These are phyloP conservation scores for Papilio gigon DNA, from an alignment of 2,888 invertebrate species.

Conservation along the genomic window DNA sequence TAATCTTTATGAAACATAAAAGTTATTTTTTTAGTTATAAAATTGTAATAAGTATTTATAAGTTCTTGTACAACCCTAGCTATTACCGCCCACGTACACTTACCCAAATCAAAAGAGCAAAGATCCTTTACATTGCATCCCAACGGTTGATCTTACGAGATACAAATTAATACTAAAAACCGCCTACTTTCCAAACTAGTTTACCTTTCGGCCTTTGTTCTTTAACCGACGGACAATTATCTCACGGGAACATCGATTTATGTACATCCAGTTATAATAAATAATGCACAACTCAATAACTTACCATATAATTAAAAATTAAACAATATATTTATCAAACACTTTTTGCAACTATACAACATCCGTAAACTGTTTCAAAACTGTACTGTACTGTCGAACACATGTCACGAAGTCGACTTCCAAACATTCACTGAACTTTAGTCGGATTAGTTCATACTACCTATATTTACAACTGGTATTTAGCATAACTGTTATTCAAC, in stretches of 20 bases:
- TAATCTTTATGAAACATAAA: too few species aligned
- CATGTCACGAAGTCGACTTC: constrained; percentile 50
- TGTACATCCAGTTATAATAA: constrained; percentile 22
- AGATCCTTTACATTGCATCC: constrained; percentile 56
- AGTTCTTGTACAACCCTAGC: not conserved
- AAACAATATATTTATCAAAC: constrained; percentile 56
- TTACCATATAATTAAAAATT: constrained; percentile 61
- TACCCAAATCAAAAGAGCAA: constrained; percentile 58
- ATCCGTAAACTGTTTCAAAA: constrained; percentile 63
- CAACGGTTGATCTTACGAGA: constrained; percentile 47
- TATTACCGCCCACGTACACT: constrained; percentile 56
- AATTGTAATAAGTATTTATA: too few species aligned
- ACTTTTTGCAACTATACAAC: constrained; percentile 47
- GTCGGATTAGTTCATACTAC: constrained; percentile 20
- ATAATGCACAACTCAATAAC: constrained; percentile 52
- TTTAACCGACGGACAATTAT: constrained; percentile 44
- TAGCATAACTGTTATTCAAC: constrained; percentile 10
- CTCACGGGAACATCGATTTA: constrained; percentile 25
- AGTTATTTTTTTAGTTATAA: too few species aligned
- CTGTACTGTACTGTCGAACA: constrained; percentile 46
- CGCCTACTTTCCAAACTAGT: constrained; percentile 66
- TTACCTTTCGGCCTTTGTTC: constrained; percentile 65
- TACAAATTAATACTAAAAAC: constrained; percentile 56
- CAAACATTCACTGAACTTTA: constrained; percentile 51
- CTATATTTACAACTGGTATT: constrained; percentile 26